phyloP scores from a whole-genome alignment of 2,797 vertebrate species.

The Syngnathus acus region DNA sequence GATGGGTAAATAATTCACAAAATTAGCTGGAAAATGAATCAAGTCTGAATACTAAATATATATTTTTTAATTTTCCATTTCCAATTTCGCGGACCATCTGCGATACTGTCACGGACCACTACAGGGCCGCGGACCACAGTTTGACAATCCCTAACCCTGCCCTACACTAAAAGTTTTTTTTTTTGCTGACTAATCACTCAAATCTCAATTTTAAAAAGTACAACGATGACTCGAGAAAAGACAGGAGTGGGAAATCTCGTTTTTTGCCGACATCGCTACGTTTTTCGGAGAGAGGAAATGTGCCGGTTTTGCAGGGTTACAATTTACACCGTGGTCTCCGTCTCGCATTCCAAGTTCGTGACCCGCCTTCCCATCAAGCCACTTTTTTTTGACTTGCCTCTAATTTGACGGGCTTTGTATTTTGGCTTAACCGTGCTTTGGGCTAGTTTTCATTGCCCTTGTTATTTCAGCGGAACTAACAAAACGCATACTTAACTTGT shows the following conservation, averaged over 20 bases:
- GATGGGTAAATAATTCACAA: no score
- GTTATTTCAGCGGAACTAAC: conserved; percentile 48
- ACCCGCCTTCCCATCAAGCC: conserved; percentile 38
- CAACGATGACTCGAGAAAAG: background rate
- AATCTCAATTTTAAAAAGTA: background rate
- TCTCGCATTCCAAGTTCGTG: conserved; percentile 40
- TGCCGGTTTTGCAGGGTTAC: conserved; percentile 14
- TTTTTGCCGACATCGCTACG: conserved; percentile 38
- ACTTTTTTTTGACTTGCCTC: conserved; percentile 51
- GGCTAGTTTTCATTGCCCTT: conserved; percentile 21
- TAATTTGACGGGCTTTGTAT: conserved; percentile 36
- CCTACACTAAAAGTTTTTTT: background rate
- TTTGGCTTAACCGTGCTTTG: conserved; percentile 17
- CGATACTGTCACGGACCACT: no score
- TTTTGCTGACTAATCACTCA: background rate
- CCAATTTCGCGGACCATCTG: no score
- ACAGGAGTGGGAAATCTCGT: conserved; percentile 9
- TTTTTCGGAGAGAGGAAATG: conserved; percentile 18
- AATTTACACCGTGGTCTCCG: conserved; percentile 32
- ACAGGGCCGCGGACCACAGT: no score
- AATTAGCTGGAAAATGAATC: no score
- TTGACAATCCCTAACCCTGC: no score
- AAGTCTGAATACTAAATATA: no score
- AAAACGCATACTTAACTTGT: conserved; percentile 63
- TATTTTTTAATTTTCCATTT: no score